Evolutionary conservation across 1,140 invertebrate genomes (phyloP).

Genomic region (Apis laboriosa): DNA sequence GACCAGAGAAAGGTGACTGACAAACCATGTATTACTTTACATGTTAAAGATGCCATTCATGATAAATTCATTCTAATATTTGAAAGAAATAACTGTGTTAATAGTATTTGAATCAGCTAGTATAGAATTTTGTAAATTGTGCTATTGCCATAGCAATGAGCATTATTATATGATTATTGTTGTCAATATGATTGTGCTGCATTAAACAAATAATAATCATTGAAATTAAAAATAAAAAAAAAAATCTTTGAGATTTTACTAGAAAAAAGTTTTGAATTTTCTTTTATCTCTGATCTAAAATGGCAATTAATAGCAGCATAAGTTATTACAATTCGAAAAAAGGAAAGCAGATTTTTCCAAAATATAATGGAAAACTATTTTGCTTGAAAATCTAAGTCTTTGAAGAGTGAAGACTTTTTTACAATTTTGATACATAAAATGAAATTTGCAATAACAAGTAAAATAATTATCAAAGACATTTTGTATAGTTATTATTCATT

Average conservation of each 20-base stretch:
- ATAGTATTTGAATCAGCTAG: slow-evolving; percentile 27
- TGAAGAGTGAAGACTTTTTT: slow-evolving; percentile 7
- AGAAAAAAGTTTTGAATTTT: background rate
- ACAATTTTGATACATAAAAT: slow-evolving; percentile 29
- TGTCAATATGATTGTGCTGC: slow-evolving; percentile 47
- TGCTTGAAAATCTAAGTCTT: background rate
- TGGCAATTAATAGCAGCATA: slow-evolving; percentile 20
- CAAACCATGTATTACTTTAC: background rate
- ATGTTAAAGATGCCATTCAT: slow-evolving; percentile 8
- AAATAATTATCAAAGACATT: slow-evolving; percentile 30
- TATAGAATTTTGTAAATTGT: slow-evolving; percentile 40
- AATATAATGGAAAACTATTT: background rate
- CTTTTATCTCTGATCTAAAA: background rate
- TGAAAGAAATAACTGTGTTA: slow-evolving; percentile 10
- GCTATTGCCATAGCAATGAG: slow-evolving; percentile 23
- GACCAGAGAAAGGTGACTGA: background rate
- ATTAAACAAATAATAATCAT: slow-evolving; percentile 5
- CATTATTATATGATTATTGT: background rate
- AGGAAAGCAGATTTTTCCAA: background rate
- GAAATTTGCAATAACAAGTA: slow-evolving; percentile 15
- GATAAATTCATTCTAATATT: slow-evolving; percentile 2
- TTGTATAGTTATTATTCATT: slow-evolving; percentile 13
- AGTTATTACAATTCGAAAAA: slow-evolving; percentile 24
- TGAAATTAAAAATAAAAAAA: slow-evolving; percentile 18
- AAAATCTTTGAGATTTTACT: background rate